Evolutionary conservation across 2,113 vertebrate species (phyloP).

Genomic region (Prionailurus bengalensis): DNA sequence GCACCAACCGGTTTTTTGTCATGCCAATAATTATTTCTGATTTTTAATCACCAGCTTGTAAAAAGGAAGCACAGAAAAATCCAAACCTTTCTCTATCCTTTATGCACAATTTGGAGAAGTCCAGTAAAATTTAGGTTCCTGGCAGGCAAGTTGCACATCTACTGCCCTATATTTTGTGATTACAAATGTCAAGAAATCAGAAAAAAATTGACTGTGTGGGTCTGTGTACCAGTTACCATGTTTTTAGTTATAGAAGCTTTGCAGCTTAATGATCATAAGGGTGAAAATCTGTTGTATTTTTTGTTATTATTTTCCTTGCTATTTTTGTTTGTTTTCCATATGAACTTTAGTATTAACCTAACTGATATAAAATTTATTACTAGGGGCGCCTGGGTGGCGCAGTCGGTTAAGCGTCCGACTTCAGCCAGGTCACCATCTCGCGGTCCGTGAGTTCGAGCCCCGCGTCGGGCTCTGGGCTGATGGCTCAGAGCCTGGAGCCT

Average conservation of each 20-base stretch:
- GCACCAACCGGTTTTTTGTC: not conserved
- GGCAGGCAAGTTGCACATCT: not conserved
- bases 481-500: no score
- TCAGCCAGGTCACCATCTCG: no score
- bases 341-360: not conserved
- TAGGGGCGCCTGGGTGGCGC: not conserved
- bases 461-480: no score
- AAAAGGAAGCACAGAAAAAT: not conserved
- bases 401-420: no score
- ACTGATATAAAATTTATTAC: not conserved
- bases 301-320: not conserved
- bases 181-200: constrained; percentile 48
- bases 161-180: not conserved
- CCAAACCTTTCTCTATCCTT: not conserved
- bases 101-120: not conserved
- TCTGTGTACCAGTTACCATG: not conserved
- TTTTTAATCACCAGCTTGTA: not conserved
- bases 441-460: no score
- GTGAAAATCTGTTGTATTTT: not conserved
- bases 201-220: not conserved
- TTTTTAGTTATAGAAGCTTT: constrained; percentile 19
- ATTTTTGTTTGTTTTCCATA: not conserved
- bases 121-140: not conserved
- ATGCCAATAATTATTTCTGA: not conserved
- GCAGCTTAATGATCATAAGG: not conserved